These are phyloP conservation scores for Neotoxoptera formosana DNA, from an alignment of 1,140 invertebrate species.

Conservation along the genomic window DNA sequence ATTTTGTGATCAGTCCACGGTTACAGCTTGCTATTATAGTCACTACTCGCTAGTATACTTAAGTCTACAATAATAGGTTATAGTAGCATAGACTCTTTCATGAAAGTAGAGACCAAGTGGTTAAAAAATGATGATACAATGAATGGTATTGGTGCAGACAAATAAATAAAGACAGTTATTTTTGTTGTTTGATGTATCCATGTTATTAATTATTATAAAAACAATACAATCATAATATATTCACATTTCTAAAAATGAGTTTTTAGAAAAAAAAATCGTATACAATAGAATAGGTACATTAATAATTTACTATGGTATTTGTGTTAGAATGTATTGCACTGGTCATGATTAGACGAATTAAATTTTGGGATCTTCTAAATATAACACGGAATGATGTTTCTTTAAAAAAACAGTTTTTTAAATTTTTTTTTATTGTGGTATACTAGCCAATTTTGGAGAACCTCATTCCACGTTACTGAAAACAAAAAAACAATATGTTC, in stretches of 20 bases:
- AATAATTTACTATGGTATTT: slow-evolving; percentile 23
- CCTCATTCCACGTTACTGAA: slow-evolving; percentile 58
- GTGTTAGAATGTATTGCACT: slow-evolving; percentile 44
- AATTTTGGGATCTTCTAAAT: slow-evolving; percentile 47
- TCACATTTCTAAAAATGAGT: slow-evolving; percentile 22
- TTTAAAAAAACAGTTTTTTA: not conserved
- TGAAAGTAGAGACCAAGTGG: not conserved
- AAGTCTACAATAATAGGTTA: not conserved
- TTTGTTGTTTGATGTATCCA: slow-evolving; percentile 21
- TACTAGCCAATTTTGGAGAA: slow-evolving; percentile 49
- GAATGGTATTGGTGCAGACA: not conserved
- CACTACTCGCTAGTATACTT: not conserved
- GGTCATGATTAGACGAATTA: slow-evolving; percentile 1
- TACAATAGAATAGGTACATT: slow-evolving; percentile 23
- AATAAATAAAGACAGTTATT: not conserved
- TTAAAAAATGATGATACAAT: not conserved
- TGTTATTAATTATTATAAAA: slow-evolving; percentile 42
- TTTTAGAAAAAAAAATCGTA: slow-evolving; percentile 38
- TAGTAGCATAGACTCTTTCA: not conserved
- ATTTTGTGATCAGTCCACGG: no score
- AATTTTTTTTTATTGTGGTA: slow-evolving; percentile 31
- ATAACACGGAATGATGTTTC: slow-evolving; percentile 48
- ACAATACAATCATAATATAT: not conserved
- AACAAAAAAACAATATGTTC: slow-evolving; percentile 55
- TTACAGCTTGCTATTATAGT: not conserved